Base-by-base conservation (phyloP, 2,797 vertebrate genomes). In the Halcyon badia region DNA sequence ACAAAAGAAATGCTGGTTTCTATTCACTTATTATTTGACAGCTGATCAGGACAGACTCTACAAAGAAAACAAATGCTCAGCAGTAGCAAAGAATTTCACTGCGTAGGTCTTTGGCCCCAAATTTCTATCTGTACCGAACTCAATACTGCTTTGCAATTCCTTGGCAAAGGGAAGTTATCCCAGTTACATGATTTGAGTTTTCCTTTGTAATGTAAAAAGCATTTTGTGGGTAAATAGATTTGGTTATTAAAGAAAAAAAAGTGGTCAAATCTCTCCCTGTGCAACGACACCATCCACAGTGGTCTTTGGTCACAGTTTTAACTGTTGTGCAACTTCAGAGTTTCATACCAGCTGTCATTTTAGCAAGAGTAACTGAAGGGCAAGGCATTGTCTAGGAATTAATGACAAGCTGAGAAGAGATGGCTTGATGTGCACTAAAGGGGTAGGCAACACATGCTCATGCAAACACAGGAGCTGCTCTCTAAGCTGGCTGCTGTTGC, bases 141-240 rank as follows among this genome's bases (percentile, higher is more conserved):
- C 86, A 94, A 75, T 69, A 39, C 71, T 87, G 57, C 92, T 84
- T 48, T 87, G 92, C 86, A 90, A 81, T 72, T 90, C 81, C 71
- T 65, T 96, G 95, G 92, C 90, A 96, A 81, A 93, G 14, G 46
- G 25, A 89, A 81, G 65, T 75, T 48, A 89, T 69, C 78, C 65
- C 35, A 54, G 93, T 97, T 96, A 96, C 84, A 95, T 95, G 96
- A 96, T 92, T 72, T 75, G 57, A 77, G 75, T 96, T 93, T 94
- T 93, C 72, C 92, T 96, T 96, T 95, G 93, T 95, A 89, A 93
- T 83, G 49, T 94, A 95, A 83, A 91, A 97, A 95, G 46, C 83
- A 96, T 96, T 97, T 94, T 91, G 96, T 87, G 96, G 90, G 90
- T 81, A 93, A 79, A 91, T 79, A 64, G 82, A 94, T 94, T 87